Base-by-base conservation (phyloP, 2,888 invertebrate species). In the Stratiomys singularior region DNA sequence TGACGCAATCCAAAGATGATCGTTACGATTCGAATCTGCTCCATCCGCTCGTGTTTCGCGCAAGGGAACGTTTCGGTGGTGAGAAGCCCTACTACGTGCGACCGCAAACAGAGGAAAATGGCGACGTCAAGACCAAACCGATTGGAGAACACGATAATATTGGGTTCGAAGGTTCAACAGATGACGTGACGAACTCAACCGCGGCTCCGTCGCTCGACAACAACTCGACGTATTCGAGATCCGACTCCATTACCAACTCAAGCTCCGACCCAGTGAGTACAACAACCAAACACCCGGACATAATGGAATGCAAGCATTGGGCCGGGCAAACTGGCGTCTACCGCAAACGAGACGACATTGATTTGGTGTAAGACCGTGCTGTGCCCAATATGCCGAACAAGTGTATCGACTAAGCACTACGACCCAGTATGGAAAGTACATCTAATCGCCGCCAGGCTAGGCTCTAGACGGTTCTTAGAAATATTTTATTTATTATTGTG, bases 11-110 rank as follows among this genome's bases (percentile, higher is more conserved):
- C 52, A 89, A 90, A 67, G 87, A 87, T 28, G 92, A 93, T 83
- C 86, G 88, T 66, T 93, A 92, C 84, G 92, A 93, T 82, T 90
- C 91, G 80, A 91, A 91, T 80, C 86, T 93, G 58, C 86, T 93
- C 60, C 93, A 93, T 85, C 92, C 93, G 0, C 81, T 90, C 46
- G 89, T 92, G 0, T 86, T 91, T 77, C 91, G 89, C 82, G 83
- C 91, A 78, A 90, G 90, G 76, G 88, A 88, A 81, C 86, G 87
- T 79, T 89, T 91, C 76, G 90, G 91, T 0, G 92, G 92, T 0
- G 88, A 88, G 63, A 89, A 89, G 44, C 89, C 92, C 23, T 88
- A 89, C 74, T 92, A 88, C 79, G 81, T 85, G 0, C 84, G 83
- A 21, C 84, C 81, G 25, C 82, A 83, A 30, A 25, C 80, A 4